Conservation (phyloP, 2,797 vertebrate species). For the Xenops minutus region DNA sequence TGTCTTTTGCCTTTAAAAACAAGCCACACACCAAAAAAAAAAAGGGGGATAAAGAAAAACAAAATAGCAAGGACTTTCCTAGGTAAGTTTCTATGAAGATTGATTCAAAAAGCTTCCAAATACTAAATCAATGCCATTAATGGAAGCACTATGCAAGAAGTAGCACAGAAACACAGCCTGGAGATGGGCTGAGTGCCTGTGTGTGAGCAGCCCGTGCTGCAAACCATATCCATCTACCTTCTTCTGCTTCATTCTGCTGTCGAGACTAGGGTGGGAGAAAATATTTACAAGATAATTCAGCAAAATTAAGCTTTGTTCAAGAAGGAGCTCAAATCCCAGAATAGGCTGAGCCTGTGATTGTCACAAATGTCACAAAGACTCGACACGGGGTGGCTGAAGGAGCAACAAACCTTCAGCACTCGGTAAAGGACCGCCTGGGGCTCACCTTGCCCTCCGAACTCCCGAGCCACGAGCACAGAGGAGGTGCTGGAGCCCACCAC, state of each 20-base stretch:
- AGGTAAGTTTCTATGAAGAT: not conserved
- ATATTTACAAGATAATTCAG: not conserved
- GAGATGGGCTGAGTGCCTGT: not conserved
- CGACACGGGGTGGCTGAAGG: not conserved
- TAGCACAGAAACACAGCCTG: not conserved
- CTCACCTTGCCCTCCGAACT: not conserved
- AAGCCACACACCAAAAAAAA: not conserved
- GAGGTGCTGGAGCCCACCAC: not conserved
- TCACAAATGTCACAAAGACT: not conserved
- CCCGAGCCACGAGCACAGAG: not conserved
- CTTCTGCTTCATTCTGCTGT: not conserved
- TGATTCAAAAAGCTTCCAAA: not conserved
- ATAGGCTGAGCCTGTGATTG: too few species aligned
- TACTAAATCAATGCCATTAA: not conserved
- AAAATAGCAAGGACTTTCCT: not conserved
- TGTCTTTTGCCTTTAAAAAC: not conserved
- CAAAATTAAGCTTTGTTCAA: not conserved
- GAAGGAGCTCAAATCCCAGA: not conserved
- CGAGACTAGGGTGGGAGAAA: not conserved
- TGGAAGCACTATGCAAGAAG: not conserved
- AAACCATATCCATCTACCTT: not conserved
- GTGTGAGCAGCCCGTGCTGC: not conserved
- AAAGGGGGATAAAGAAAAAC: not conserved
- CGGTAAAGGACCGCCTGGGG: not conserved
- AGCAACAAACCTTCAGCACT: rapidly evolving